Evolutionary conservation across 2,888 invertebrate species (phyloP).

Genomic region (Eueremaeus valkanovi): DNA sequence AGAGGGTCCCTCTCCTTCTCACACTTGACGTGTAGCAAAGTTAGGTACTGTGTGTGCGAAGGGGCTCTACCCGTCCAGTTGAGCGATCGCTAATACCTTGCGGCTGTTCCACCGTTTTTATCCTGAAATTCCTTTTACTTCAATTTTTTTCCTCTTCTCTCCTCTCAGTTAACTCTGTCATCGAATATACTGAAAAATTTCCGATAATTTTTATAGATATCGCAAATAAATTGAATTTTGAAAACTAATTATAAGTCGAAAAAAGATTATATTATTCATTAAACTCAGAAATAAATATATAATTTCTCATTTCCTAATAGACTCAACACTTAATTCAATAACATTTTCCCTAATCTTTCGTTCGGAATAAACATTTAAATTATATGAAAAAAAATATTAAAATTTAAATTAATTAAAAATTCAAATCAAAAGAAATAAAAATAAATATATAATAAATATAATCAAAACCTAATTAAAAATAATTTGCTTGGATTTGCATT

Average conservation of each 20-base stretch:
- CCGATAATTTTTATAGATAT: background rate
- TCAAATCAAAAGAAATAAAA: too few species aligned
- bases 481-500: background rate
- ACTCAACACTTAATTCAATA: too few species aligned
- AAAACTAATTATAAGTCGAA: background rate
- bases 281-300: too few species aligned
- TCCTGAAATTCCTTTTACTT: background rate
- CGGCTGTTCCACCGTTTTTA: slow-evolving; percentile 4
- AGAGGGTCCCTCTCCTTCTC: background rate
- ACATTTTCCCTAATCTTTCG: too few species aligned
- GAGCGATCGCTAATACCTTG: slow-evolving; percentile 19
- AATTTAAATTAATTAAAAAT: background rate
- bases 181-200: background rate
- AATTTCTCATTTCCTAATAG: too few species aligned
- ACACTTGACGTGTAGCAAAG: background rate
- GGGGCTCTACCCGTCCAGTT: slow-evolving; percentile 7
- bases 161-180: slow-evolving; percentile 10
- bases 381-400: too few species aligned
- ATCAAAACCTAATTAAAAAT: background rate
- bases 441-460: background rate
- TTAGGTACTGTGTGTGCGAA: background rate
- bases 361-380: too few species aligned
- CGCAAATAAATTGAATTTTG: background rate
- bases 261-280: too few species aligned
- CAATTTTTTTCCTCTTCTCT: background rate